Evolutionary conservation across 2,113 vertebrate genomes (phyloP), one percentile per base, ranked within the genome.

Genomic region (Callocephalon fimbriatum): DNA sequence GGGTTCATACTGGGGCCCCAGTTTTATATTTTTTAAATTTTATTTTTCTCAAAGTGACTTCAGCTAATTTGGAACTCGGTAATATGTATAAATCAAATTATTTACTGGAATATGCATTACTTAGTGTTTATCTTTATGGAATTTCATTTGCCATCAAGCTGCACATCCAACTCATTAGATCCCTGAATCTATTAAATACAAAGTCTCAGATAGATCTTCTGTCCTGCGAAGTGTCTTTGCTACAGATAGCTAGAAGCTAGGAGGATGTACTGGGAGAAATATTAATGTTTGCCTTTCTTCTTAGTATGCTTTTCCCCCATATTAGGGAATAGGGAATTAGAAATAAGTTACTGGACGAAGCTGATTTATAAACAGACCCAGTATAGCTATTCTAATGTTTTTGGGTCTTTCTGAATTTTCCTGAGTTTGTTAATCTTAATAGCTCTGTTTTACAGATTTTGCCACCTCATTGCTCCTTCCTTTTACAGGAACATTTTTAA

Each of bases 81-180:
- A 90, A 78, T 86, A 20, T 75, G 35, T 63, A 67, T 63, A 86
- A 78, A 88, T 88, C 47, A 86, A 95, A 89, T 92, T 88, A 86
- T 94, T 96, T 97, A 94, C 79, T 88, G 65, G 51, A 77, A 81
- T 93, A 78, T 78, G 37, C 61, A 81, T 74, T 92, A 65, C 71
- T 77, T 92, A 77, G 12, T 38, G 94, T 95, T 94, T 88, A 53
- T 87, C 51, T 66, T 78, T 85, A 95, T 77, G 90, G 85, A 95
- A 83, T 88, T 97, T 90, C 61, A 54, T 80, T 86, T 93, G 50
- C 56, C 82, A 78, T 92, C 31, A 67, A 90, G 56, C 12, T 71
- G 38, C 23, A 75, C 19, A 86, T 66, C 45, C 51, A 71, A 80
- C 61, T 88, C 6, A 0, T 76, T 80, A 80, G 31, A 90, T 77